phyloP scores from a whole-genome alignment of 2,113 vertebrate species.

The Forbesichthys agassizii region DNA sequence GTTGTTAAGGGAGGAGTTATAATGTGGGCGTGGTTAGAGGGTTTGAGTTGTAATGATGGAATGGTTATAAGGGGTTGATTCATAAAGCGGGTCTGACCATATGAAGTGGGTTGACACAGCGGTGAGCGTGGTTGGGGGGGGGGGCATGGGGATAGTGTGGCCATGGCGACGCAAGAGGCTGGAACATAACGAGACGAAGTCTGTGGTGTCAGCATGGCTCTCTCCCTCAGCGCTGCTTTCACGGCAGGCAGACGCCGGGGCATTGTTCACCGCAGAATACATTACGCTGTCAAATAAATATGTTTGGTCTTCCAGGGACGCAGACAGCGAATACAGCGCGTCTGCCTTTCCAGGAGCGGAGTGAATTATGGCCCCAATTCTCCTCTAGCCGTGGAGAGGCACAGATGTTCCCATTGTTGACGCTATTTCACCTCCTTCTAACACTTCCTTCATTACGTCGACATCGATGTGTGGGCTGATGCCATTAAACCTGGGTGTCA shows the following conservation, averaged over 20 bases:
- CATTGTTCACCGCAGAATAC: constrained; percentile 14
- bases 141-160: constrained; percentile 1
- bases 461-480: constrained; percentile 54
- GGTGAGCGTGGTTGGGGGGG: too few species aligned
- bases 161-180: neutral
- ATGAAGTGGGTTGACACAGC: too few species aligned
- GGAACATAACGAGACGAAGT: constrained; percentile 25
- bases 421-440: constrained; percentile 47
- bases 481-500: constrained; percentile 50
- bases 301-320: constrained; percentile 26
- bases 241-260: constrained; percentile 30
- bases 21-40: too few species aligned
- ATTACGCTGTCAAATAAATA: constrained; percentile 36
- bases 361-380: constrained; percentile 62
- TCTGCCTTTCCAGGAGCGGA: constrained; percentile 29
- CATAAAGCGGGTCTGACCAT: too few species aligned
- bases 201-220: neutral
- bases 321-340: constrained; percentile 13
- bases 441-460: constrained; percentile 60
- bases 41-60: neutral
- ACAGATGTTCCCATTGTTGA: constrained; percentile 67
- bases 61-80: too few species aligned
- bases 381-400: constrained; percentile 39
- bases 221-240: constrained; percentile 11
- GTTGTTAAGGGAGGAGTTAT: neutral